A percentile compares a stretch with the other conserved stretches of the same genome.
phyloP scores from a whole-genome alignment of 1,140 invertebrate genomes.

The Tribolium madens region DNA sequence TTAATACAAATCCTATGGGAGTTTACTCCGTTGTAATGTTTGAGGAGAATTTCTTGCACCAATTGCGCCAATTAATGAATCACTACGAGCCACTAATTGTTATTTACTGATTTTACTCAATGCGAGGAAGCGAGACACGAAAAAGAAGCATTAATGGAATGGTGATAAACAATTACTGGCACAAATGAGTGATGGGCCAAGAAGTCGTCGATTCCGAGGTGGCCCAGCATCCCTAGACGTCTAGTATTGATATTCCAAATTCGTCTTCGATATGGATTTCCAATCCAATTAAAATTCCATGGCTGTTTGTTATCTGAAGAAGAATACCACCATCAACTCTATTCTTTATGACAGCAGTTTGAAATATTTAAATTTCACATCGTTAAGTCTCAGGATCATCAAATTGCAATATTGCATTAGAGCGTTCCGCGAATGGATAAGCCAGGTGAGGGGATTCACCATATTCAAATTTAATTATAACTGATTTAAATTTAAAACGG shows the following conservation, averaged over 20 bases:
- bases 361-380: slow-evolving; percentile 45
- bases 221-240: slow-evolving; percentile 14
- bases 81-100: slow-evolving; percentile 7
- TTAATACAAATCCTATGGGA: background rate
- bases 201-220: slow-evolving; percentile 10
- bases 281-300: slow-evolving; percentile 47
- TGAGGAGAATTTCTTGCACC: slow-evolving; percentile 4
- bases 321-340: slow-evolving; percentile 41
- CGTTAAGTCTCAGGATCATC: slow-evolving; percentile 37
- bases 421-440: slow-evolving; percentile 8
- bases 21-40: background rate
- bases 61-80: slow-evolving; percentile 1
- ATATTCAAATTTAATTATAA: slow-evolving; percentile 36
- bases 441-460: slow-evolving; percentile 31
- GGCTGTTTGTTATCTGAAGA: slow-evolving; percentile 41
- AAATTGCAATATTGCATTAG: slow-evolving; percentile 38
- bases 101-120: background rate
- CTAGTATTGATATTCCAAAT: slow-evolving; percentile 37
- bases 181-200: slow-evolving; percentile 27
- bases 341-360: slow-evolving; percentile 42
- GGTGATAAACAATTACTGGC: slow-evolving; percentile 32
- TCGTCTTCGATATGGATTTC: slow-evolving; percentile 43
- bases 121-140: background rate
- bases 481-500: slow-evolving; percentile 34
- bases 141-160: slow-evolving; percentile 29